phyloP scores from a whole-genome alignment of 2,888 invertebrate genomes.

The Drosophila austrosaltans region DNA sequence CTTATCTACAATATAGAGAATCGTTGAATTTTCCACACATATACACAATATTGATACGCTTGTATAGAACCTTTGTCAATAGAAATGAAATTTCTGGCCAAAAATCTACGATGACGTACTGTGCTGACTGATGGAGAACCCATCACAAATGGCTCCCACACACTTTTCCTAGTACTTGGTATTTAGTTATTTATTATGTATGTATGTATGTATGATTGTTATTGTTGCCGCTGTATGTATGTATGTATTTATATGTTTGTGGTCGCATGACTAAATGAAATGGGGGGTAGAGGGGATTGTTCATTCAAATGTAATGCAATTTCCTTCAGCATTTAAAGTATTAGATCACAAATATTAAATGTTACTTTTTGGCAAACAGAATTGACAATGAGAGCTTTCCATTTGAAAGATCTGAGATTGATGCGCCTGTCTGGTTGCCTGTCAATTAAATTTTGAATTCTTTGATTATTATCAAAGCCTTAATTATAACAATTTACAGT shows the following conservation, averaged over 20 bases:
- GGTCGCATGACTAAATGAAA: background rate
- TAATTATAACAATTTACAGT: background rate
- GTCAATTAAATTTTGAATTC: background rate
- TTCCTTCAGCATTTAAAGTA: slow-evolving; percentile 1
- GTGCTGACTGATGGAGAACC: slow-evolving; percentile 3
- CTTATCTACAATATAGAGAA: background rate
- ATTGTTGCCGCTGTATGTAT: slow-evolving; percentile 4
- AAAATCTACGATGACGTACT: background rate
- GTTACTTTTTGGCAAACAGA: slow-evolving; percentile 4
- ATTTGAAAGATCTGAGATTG: background rate
- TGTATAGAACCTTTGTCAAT: background rate
- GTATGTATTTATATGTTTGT: background rate
- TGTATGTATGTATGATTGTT: slow-evolving; percentile 26
- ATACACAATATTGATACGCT: background rate
- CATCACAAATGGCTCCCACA: background rate
- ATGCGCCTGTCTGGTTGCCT: background rate
- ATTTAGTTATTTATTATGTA: slow-evolving; percentile 43
- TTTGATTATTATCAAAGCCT: background rate
- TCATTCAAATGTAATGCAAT: slow-evolving; percentile 3
- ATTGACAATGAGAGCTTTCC: background rate
- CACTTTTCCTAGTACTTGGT: background rate
- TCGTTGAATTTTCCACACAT: background rate
- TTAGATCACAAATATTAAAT: background rate
- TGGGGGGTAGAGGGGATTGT: background rate
- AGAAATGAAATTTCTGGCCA: background rate